phyloP scores from a whole-genome alignment of 2,113 vertebrate genomes.

The Phylloscopus trochiloides region DNA sequence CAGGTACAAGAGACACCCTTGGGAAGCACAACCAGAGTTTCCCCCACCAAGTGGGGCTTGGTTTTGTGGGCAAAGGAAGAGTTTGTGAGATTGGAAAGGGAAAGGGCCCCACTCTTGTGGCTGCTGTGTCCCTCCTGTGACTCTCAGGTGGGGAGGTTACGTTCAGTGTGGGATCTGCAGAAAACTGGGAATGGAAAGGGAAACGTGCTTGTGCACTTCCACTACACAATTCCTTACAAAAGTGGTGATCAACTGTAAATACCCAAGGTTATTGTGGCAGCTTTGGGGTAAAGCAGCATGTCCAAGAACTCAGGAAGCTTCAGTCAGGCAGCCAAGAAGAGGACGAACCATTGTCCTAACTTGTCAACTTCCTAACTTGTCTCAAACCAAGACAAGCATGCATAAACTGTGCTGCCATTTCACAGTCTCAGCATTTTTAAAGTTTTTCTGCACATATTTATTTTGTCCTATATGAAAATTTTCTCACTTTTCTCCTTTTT shows the following conservation, averaged over 20 bases:
- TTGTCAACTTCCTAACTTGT: not conserved
- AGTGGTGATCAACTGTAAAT: not conserved
- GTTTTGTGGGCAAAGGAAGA: not conserved
- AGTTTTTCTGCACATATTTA: not conserved
- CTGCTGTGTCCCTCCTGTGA: not conserved
- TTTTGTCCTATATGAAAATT: not conserved
- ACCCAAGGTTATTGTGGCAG: not conserved
- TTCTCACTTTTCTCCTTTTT: not conserved
- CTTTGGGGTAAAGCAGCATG: not conserved
- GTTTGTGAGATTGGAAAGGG: not conserved
- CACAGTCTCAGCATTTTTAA: not conserved
- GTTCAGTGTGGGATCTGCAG: accelerated
- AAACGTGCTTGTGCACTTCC: not conserved
- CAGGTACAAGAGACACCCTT: conserved; percentile 74
- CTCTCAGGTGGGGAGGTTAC: not conserved
- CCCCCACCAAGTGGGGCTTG: not conserved
- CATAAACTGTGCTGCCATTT: not conserved
- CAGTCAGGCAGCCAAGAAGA: not conserved
- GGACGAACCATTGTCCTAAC: not conserved
- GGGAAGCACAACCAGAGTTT: not conserved
- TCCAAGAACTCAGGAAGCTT: not conserved
- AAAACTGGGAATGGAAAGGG: not conserved
- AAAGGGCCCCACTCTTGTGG: not conserved
- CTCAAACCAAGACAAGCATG: not conserved
- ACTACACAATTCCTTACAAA: not conserved